phyloP scores from a whole-genome alignment of 2,797 vertebrate genomes.

The Acanthis flammea region DNA sequence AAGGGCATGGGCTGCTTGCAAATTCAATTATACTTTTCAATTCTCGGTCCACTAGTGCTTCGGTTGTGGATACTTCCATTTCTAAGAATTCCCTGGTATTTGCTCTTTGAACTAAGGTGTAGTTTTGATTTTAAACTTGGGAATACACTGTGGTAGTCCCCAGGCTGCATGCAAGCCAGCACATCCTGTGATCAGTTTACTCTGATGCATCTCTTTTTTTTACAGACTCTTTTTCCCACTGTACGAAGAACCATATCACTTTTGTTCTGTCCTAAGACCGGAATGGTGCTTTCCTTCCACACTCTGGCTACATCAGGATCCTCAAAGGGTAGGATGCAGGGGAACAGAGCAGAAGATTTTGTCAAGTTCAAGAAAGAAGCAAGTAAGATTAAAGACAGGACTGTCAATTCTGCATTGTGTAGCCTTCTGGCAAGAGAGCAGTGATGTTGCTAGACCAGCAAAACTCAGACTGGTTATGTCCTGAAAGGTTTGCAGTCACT shows the following conservation, averaged over 20 bases:
- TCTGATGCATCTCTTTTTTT: background rate
- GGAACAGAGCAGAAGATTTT: background rate
- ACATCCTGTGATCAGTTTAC: background rate
- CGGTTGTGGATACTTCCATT: background rate
- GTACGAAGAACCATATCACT: background rate
- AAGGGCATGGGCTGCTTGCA: background rate
- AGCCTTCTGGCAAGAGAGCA: background rate
- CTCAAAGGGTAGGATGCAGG: background rate
- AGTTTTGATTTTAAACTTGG: background rate
- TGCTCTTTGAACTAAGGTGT: background rate
- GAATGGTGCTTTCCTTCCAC: background rate
- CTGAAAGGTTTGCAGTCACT: background rate
- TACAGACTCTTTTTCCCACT: background rate
- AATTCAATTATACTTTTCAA: background rate
- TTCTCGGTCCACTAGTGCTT: background rate
- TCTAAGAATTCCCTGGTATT: background rate
- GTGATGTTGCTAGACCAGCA: background rate
- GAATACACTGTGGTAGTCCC: background rate
- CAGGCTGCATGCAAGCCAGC: background rate
- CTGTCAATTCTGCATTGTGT: background rate
- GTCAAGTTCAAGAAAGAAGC: slow-evolving; percentile 10
- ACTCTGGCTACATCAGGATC: background rate
- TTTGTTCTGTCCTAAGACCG: background rate
- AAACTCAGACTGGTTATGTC: background rate
- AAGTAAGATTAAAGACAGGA: background rate